phyloP scores from a whole-genome alignment of 2,797 vertebrate genomes.

The Coregonus ussuriensis region DNA sequence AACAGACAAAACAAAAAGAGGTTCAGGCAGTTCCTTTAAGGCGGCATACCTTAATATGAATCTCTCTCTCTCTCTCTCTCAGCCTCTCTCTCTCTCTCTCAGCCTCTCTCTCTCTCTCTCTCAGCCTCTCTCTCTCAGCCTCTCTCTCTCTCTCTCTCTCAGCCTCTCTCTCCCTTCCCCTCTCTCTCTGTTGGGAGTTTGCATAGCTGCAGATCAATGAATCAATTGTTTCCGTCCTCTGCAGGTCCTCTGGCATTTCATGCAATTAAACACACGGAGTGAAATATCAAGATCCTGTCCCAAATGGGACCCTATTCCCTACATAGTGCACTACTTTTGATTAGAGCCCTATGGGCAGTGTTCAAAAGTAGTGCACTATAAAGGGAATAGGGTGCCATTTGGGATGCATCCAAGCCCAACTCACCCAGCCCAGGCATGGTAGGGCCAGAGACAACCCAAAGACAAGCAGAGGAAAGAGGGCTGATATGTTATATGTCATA shows the following conservation, averaged over 20 bases:
- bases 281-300: conserved; percentile 36
- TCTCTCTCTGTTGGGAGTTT: conserved; percentile 28
- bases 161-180: not conserved
- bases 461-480: not conserved
- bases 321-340: not conserved
- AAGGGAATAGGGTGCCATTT: not conserved
- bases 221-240: conserved; percentile 57
- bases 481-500: conserved; percentile 14
- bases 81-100: not conserved
- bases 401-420: not conserved
- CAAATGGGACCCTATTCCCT: not conserved
- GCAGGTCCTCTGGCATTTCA: conserved; percentile 55
- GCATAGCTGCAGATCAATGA: conserved; percentile 60
- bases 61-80: not conserved
- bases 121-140: conserved; percentile 10
- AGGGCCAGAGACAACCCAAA: not conserved
- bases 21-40: too few relatives aligned
- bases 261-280: conserved; percentile 40
- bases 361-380: not conserved
- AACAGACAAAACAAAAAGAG: not conserved
- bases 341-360: not conserved
- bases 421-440: not conserved
- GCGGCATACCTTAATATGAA: too few relatives aligned
- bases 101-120: not conserved
- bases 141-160: conserved; percentile 5